Percentiles rank a stretch among this genome's conserved stretches.
These are phyloP conservation scores for Oppia nitens DNA, from an alignment of 1,140 invertebrate genomes.

Conservation along the genomic window DNA sequence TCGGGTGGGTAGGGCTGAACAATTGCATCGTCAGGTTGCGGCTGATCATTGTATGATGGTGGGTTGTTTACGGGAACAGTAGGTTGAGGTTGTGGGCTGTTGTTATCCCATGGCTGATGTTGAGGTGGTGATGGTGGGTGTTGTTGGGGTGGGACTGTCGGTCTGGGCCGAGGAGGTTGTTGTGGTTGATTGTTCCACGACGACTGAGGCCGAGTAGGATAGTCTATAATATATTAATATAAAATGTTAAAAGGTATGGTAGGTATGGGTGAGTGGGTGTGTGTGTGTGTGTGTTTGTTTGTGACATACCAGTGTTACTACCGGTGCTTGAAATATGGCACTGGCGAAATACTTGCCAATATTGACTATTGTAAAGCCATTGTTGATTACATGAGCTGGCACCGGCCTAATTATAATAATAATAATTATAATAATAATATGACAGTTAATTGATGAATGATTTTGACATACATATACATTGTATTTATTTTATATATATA, in stretches of 20 bases:
- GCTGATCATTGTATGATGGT: neutral
- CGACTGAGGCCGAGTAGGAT: neutral
- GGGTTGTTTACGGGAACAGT: neutral
- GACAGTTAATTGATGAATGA: neutral
- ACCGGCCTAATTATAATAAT: conserved; percentile 1
- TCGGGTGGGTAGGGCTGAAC: no score
- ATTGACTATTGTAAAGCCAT: conserved; percentile 14
- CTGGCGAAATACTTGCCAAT: conserved; percentile 15
- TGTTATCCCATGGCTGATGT: neutral
- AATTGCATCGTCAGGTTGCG: neutral
- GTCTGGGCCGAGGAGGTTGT: neutral
- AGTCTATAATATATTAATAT: neutral
- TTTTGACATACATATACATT: neutral
- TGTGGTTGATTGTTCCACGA: neutral
- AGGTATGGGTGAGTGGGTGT: neutral
- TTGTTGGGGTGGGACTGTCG: neutral
- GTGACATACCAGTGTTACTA: neutral
- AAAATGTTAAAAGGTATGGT: neutral
- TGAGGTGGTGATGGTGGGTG: neutral
- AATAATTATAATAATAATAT: neutral
- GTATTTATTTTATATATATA: neutral
- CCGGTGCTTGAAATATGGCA: neutral
- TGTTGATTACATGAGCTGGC: conserved; percentile 7
- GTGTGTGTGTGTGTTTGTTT: neutral
- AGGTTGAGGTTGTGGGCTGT: neutral